Evolutionary conservation across 2,113 vertebrate species (phyloP), one percentile per base, ranked within the genome.

Genomic region (Rynchops niger): DNA sequence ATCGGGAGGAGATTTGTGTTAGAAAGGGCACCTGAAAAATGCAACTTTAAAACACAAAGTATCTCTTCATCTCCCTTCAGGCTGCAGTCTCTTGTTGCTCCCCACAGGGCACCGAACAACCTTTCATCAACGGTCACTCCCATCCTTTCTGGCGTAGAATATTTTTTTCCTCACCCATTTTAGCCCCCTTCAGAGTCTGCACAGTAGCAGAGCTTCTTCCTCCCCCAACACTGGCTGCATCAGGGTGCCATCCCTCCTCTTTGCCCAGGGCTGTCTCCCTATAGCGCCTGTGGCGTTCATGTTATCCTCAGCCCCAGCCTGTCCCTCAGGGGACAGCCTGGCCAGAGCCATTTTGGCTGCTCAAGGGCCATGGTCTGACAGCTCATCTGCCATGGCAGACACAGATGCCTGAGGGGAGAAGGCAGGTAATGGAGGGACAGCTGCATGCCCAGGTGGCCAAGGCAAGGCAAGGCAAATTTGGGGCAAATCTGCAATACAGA

Each of bases 341-440:
- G 9, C 30, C 2, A 9, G 22, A 23, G 42, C 50, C 26, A 38
- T 58, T 82, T 50, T 63, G 62, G 15, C 55, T 47, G 30, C 34
- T 45, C 27, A 34, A 20, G 36, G 40, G 15, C 12, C 52, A 26
- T 15, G 43, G 38, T 10, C 53, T 53, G 53, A 20, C 22, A 45
- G 62, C 18, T 67, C 29, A 5, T 15, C 0, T 1, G 27, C 14
- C 14, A 12, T 2, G 23, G 36, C 56, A 63, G 47, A 13, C 13
- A 15, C 40, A 25, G n/a, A n/a, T 3, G 6, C 55, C 62, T 36
- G 49, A 63, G 25, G 36, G 42, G 58, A 36, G 32, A 18, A 56
- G 29, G 6, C 6, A 22, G 36, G 29, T 36, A 55, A 49, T 5
- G 29, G 74, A 81, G 49, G 56, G 23, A n/a, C 49, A 81, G 43